Evolutionary conservation across 2,113 vertebrate species (phyloP).

Genomic region (Lycaon pictus): DNA sequence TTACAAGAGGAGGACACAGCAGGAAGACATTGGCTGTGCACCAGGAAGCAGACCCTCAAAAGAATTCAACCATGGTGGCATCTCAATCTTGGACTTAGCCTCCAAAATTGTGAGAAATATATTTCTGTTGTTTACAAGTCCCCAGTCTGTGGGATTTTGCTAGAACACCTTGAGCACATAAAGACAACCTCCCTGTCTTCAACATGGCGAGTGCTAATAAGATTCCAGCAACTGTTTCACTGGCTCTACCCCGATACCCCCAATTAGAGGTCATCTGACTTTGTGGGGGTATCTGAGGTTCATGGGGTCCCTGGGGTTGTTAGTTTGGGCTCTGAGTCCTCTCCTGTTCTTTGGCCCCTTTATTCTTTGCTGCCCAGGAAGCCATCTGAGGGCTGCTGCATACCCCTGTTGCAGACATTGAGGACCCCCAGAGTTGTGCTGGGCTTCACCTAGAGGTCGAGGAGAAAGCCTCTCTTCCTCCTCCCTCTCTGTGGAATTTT

Average conservation of each 20-base stretch:
- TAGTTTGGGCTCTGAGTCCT: background rate
- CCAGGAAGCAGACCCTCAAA: background rate
- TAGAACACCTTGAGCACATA: background rate
- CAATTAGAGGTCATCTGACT: background rate
- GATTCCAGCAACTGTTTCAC: background rate
- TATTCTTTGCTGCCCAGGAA: background rate
- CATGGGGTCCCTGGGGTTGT: too few species aligned
- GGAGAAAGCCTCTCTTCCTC: background rate
- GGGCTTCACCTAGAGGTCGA: background rate
- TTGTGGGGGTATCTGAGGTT: background rate
- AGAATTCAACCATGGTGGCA: background rate
- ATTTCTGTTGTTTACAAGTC: background rate
- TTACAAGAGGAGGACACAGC: background rate
- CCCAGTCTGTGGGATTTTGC: too few species aligned
- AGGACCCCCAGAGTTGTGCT: accelerated
- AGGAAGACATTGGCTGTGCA: background rate
- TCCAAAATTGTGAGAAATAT: background rate
- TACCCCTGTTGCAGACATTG: background rate
- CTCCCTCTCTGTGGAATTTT: background rate
- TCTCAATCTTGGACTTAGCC: background rate
- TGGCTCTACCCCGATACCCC: background rate
- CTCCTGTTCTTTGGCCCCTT: background rate
- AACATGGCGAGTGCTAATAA: background rate
- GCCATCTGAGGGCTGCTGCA: background rate
- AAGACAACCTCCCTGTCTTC: background rate